Conservation (phyloP, 2,113 vertebrate species). For the Polypterus bichir region DNA sequence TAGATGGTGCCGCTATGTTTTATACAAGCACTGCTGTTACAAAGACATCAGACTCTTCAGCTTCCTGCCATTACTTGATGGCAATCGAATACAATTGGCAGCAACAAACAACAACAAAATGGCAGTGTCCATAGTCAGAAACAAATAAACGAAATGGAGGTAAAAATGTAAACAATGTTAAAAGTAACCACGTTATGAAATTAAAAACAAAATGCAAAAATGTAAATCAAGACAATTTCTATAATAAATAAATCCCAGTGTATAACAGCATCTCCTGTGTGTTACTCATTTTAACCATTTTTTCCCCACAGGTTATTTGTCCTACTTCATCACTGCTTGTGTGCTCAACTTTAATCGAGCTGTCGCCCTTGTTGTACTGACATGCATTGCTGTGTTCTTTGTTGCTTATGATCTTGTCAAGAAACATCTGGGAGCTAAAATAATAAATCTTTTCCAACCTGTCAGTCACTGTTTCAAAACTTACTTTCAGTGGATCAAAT, state of each 20-base stretch:
- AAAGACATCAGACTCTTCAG: too few relatives aligned
- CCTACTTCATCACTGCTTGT: conserved; percentile 73
- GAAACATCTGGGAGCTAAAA: conserved; percentile 45
- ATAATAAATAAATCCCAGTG: neutral
- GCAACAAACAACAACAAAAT: too few relatives aligned
- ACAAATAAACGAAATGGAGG: too few relatives aligned
- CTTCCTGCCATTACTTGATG: too few relatives aligned
- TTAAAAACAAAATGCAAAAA: neutral
- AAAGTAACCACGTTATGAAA: neutral
- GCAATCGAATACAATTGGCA: too few relatives aligned
- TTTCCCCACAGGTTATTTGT: conserved; percentile 55
- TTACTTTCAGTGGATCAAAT: conserved; percentile 65
- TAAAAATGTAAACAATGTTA: neutral
- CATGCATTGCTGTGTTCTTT: conserved; percentile 45
- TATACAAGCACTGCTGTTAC: too few relatives aligned
- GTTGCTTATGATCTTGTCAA: conserved; percentile 46
- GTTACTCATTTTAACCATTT: neutral
- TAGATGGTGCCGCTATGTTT: too few relatives aligned
- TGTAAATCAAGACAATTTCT: neutral
- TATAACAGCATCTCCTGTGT: neutral
- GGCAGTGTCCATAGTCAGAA: too few relatives aligned
- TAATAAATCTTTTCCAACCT: conserved; percentile 39
- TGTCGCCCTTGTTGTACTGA: conserved; percentile 63
- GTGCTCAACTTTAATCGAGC: conserved; percentile 68
- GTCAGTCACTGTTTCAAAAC: conserved; percentile 29